These are phyloP conservation scores for Agrilus biguttatus DNA, from an alignment of 2,888 invertebrate genomes.

Conservation along the genomic window DNA sequence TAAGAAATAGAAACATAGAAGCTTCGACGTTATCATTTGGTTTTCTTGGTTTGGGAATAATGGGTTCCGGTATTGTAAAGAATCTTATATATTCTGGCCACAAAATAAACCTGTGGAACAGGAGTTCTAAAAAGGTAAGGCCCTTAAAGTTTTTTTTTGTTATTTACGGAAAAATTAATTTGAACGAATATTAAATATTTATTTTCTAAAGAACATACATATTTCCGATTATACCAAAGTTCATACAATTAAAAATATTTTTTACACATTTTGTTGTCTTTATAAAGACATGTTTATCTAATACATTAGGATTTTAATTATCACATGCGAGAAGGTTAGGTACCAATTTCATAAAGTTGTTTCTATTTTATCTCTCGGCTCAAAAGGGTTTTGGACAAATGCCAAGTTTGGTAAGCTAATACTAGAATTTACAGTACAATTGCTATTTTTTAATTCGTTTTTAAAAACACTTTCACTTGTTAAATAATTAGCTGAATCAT, in stretches of 20 bases:
- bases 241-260: slow-evolving; percentile 24
- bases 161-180: neutral
- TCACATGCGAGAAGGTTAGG: too few species aligned
- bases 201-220: slow-evolving; percentile 22
- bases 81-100: slow-evolving; percentile 90
- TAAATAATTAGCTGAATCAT: slow-evolving; percentile 26
- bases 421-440: slow-evolving; percentile 25
- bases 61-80: slow-evolving; percentile 91
- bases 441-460: slow-evolving; percentile 2
- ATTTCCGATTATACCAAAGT: too few species aligned
- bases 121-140: slow-evolving; percentile 80
- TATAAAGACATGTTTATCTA: slow-evolving; percentile 2
- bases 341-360: too few species aligned
- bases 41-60: slow-evolving; percentile 88
- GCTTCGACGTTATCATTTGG: slow-evolving; percentile 83
- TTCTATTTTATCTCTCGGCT: too few species aligned
- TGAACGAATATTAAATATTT: slow-evolving; percentile 20
- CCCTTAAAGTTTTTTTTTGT: slow-evolving; percentile 4
- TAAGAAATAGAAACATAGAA: slow-evolving; percentile 72
- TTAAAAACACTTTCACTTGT: slow-evolving; percentile 4
- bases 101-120: slow-evolving; percentile 87
- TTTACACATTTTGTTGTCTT: slow-evolving; percentile 26
- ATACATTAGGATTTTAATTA: too few species aligned
- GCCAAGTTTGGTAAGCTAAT: slow-evolving; percentile 32
- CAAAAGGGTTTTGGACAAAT: neutral